These are phyloP conservation scores for Phoebastria nigripes DNA, from an alignment of 2,797 vertebrate genomes.

Conservation along the genomic window DNA sequence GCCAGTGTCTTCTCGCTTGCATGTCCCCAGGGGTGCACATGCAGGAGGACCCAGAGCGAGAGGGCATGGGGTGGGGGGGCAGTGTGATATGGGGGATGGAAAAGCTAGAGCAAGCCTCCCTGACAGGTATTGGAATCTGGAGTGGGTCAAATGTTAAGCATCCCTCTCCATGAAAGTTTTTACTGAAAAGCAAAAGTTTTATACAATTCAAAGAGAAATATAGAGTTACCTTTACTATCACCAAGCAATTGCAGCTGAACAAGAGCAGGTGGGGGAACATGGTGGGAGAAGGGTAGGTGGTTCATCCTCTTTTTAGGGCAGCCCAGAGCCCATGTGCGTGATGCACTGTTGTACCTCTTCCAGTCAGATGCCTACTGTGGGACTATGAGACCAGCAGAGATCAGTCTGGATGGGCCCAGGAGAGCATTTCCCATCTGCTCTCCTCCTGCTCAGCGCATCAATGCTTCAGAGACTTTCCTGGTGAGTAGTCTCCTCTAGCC, in stretches of 20 bases:
- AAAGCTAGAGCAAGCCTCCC: not conserved
- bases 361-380: not conserved
- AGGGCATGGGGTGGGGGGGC: accelerated
- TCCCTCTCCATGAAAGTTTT: not conserved
- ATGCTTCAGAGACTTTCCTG: not conserved
- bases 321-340: not conserved
- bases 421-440: not conserved
- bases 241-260: not conserved
- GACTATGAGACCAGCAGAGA: not conserved
- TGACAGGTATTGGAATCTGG: not conserved
- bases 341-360: not conserved
- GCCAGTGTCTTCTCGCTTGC: not conserved
- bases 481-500: not conserved
- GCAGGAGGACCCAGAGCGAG: accelerated
- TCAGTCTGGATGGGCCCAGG: not conserved
- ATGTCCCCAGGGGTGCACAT: not conserved
- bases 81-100: not conserved
- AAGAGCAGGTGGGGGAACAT: not conserved
- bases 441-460: not conserved
- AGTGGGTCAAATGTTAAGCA: not conserved
- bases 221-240: not conserved
- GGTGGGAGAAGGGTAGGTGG: not conserved
- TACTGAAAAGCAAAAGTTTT: not conserved
- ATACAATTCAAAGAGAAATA: not conserved
- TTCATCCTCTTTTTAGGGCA: not conserved